Conservation (phyloP, 2,888 invertebrate genomes). For the Pegoplata infirma region DNA sequence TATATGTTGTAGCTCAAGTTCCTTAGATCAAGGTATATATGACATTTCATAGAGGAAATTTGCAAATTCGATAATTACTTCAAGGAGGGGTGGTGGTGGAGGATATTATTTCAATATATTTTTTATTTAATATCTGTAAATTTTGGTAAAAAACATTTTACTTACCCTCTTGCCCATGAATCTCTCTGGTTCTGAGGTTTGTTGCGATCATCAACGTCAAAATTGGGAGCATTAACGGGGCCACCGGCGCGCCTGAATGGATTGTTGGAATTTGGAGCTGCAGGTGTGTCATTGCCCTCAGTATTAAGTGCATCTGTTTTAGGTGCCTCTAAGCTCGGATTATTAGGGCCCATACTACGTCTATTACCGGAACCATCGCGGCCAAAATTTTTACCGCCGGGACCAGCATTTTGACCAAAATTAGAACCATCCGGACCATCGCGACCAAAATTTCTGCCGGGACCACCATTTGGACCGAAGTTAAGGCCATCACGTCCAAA, state of each 20-base stretch:
- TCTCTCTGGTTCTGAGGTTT: neutral
- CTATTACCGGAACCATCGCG: too few relatives aligned
- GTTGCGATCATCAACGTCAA: slow-evolving; percentile 49
- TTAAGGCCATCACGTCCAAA: slow-evolving; percentile 31
- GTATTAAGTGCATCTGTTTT: slow-evolving; percentile 36
- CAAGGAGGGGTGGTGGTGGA: slow-evolving; percentile 1
- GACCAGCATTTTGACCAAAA: slow-evolving; percentile 19
- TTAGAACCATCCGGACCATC: too few relatives aligned
- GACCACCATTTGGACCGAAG: slow-evolving; percentile 20
- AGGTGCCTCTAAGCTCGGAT: too few relatives aligned
- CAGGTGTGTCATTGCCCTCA: too few relatives aligned
- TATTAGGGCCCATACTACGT: slow-evolving; percentile 3
- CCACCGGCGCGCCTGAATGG: slow-evolving; percentile 70
- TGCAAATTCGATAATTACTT: too few relatives aligned
- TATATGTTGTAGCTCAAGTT: too few relatives aligned
- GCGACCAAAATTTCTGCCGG: slow-evolving; percentile 28
- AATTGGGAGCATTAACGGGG: slow-evolving; percentile 47
- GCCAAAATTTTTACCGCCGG: slow-evolving; percentile 29
- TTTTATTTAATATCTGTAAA: neutral
- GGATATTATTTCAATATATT: neutral
- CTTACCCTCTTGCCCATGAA: slow-evolving; percentile 57
- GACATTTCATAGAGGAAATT: too few relatives aligned
- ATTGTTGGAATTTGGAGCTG: slow-evolving; percentile 62
- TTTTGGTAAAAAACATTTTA: neutral
- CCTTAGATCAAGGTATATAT: neutral